A percentile compares a stretch with the other conserved stretches of the same genome.
phyloP scores from a whole-genome alignment of 2,888 invertebrate genomes.

The Nematopogon swammerdamellus region DNA sequence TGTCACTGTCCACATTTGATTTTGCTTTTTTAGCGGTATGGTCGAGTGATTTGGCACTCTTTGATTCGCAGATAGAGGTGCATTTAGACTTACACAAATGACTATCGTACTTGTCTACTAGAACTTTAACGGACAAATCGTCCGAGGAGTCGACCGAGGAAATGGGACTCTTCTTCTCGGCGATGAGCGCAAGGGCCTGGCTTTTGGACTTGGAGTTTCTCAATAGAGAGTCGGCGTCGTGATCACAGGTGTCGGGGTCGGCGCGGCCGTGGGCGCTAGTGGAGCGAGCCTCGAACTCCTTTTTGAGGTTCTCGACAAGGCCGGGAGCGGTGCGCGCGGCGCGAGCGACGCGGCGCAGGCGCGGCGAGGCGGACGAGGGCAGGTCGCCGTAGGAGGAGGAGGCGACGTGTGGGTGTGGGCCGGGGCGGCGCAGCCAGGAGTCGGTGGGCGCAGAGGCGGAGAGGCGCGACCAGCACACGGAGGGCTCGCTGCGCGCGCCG shows the following conservation, averaged over 20 bases:
- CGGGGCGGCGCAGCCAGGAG: slow-evolving; percentile 43
- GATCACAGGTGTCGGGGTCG: background rate
- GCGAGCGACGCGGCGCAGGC: slow-evolving; percentile 18
- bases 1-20: slow-evolving; percentile 14
- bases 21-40: slow-evolving; percentile 11
- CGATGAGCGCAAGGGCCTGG: slow-evolving; percentile 16
- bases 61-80: slow-evolving; percentile 20
- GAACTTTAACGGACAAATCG: slow-evolving; percentile 68
- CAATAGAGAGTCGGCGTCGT: slow-evolving; percentile 20
- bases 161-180: slow-evolving; percentile 17
- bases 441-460: slow-evolving; percentile 63
- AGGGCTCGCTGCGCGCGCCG: slow-evolving; percentile 33
- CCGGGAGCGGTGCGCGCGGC: slow-evolving; percentile 51
- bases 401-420: slow-evolving; percentile 36
- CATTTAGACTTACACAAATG: slow-evolving; percentile 15
- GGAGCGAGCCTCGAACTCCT: slow-evolving; percentile 83
- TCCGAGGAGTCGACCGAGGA: slow-evolving; percentile 31
- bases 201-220: slow-evolving; percentile 17
- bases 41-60: slow-evolving; percentile 12
- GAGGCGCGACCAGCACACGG: slow-evolving; percentile 47
- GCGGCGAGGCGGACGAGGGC: slow-evolving; percentile 8
- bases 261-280: slow-evolving; percentile 20
- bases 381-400: slow-evolving; percentile 41
- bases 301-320: slow-evolving; percentile 81
- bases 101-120: slow-evolving; percentile 73